Base-by-base conservation (phyloP, 2,888 invertebrate species). In the Oxytorus armatus region DNA sequence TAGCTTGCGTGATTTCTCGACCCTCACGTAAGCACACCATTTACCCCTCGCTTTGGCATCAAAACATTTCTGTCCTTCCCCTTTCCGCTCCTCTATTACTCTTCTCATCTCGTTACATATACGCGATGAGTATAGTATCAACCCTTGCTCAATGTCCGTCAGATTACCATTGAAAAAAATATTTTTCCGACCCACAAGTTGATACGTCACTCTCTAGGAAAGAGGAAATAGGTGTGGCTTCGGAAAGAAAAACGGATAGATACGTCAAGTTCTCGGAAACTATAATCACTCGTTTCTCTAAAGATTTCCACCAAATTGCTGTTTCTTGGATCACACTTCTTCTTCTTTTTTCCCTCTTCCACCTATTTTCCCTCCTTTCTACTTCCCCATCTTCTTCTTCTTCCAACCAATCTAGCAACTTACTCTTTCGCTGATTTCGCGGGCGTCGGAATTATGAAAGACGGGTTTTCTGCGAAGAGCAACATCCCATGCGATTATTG, bases 41-140 rank as follows among this genome's bases (percentile, higher is more conserved):
- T 80, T 81, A 65, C 57, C 47, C 70, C 49, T 49, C 75, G 79
- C 81, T 83, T 78, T 55, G 61, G 49, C 81, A 77, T 77, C 82
- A 69, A 77, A 77, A 74, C 29, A 53, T 77, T 72, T 77, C 29
- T 44, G 25, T 49, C 63, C 68, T 69, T 72, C 29, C 14, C 21
- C 77, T 47, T 74, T 70, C 68, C 44, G 39, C 53, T 14, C 18
- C 16, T n/a, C 59, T 29, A 21, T 36, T 39, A 44, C 42, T 53
- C 61, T 74, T 63, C 51, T 21, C 44, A 18, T 81, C 77, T 83
- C 85, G 84, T 88, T 86, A 87, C 86, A 86, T 85, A 85, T 85
- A 82, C 85, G 86, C 87, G 86, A 84, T 85, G 86, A 83, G 85
- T 86, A 85, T 85, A 79, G 85, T 86, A 86, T 86, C 83, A 85